Evolutionary conservation across 1,140 invertebrate genomes (phyloP).

Genomic region (Ganaspis sp.): DNA sequence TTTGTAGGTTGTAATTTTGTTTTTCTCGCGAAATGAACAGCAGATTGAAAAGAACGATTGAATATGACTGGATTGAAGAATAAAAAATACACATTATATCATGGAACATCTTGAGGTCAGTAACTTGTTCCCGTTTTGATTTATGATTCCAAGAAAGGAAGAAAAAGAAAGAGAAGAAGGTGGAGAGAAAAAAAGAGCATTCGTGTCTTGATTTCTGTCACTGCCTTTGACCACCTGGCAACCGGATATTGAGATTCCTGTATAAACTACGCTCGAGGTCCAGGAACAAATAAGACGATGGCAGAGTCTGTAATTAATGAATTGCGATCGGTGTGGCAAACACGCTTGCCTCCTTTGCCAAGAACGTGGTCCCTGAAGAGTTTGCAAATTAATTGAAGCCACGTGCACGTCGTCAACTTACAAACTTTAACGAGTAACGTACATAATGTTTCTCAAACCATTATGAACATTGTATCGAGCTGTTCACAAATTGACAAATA

Average conservation of each 20-base stretch:
- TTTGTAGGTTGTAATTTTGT: too few species aligned
- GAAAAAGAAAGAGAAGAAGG: constrained; percentile 25
- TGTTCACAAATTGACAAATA: too few species aligned
- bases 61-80: too few species aligned
- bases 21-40: too few species aligned
- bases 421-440: not conserved
- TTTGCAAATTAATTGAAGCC: constrained; percentile 13
- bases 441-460: too few species aligned
- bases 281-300: constrained; percentile 39
- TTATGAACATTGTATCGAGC: too few species aligned
- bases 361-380: not conserved
- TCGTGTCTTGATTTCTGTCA: constrained; percentile 41
- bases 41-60: too few species aligned
- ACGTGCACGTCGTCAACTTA: not conserved
- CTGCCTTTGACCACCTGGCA: constrained; percentile 46
- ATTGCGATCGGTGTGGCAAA: constrained; percentile 35
- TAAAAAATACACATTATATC: not conserved
- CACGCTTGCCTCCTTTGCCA: not conserved
- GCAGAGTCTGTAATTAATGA: constrained; percentile 44
- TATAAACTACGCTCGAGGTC: constrained; percentile 1
- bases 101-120: not conserved
- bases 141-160: not conserved
- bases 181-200: not conserved
- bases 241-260: constrained; percentile 39
- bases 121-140: too few species aligned